These are phyloP conservation scores for Hystrix cristata DNA, from an alignment of 2,113 vertebrate species.

Conservation along the genomic window DNA sequence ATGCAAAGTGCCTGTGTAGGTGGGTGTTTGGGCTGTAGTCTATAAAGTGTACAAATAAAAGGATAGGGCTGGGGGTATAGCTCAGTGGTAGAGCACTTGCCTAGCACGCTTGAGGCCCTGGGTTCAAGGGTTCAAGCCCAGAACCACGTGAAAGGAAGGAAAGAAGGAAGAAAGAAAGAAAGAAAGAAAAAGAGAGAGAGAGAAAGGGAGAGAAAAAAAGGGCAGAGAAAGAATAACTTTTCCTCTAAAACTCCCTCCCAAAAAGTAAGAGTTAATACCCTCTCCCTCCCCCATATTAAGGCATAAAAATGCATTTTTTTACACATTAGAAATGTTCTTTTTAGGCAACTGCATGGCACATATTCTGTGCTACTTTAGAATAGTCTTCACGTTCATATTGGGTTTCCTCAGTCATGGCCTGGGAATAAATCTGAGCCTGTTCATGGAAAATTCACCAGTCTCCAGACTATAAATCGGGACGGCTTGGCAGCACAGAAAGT, in stretches of 20 bases:
- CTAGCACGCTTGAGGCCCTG: neutral
- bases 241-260: constrained; percentile 72
- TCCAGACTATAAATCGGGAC: constrained; percentile 74
- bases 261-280: constrained; percentile 60
- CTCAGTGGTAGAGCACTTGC: neutral
- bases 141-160: neutral
- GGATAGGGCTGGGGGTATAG: neutral
- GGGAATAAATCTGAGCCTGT: constrained; percentile 69
- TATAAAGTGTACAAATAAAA: constrained; percentile 53
- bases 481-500: constrained; percentile 64
- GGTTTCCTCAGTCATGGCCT: constrained; percentile 57
- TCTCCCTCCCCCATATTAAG: constrained; percentile 58
- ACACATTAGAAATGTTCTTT: constrained; percentile 74
- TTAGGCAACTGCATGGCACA: neutral
- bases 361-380: constrained; percentile 55
- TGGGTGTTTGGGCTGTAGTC: constrained; percentile 70
- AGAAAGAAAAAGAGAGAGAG: neutral
- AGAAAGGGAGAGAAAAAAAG: no score
- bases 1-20: constrained; percentile 75
- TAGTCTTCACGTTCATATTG: constrained; percentile 63
- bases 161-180: neutral
- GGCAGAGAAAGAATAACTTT: constrained; percentile 57
- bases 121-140: neutral
- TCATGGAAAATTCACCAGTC: constrained; percentile 80
- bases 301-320: neutral